Conservation (phyloP, 2,113 vertebrate genomes). For the Orientallactaga bullata region DNA sequence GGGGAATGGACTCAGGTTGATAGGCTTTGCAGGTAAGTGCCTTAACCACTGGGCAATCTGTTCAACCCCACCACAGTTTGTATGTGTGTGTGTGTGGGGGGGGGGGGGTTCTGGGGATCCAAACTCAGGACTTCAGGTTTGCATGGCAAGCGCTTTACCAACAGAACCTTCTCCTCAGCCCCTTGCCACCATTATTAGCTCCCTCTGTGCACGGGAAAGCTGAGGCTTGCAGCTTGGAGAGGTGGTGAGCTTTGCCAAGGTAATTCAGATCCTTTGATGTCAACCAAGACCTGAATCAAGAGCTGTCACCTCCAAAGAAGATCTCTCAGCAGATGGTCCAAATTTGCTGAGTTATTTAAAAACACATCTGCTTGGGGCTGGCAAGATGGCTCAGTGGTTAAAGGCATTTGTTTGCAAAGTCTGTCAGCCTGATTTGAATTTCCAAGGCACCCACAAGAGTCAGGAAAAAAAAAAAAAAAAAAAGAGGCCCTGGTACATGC, state of each 20-base stretch:
- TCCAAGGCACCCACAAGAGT: too few relatives aligned
- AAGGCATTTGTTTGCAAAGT: too few relatives aligned
- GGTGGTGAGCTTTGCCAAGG: not conserved
- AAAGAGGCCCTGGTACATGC: too few relatives aligned
- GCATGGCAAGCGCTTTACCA: not conserved
- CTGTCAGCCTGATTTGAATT: too few relatives aligned
- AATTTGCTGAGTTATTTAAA: not conserved
- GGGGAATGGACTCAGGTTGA: too few relatives aligned
- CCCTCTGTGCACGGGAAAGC: not conserved
- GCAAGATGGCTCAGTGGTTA: too few relatives aligned
- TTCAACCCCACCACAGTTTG: too few relatives aligned
- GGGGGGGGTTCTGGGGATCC: not conserved
- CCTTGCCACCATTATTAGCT: not conserved
- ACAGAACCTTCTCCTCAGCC: not conserved
- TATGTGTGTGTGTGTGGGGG: too few relatives aligned
- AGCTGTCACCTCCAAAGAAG: not conserved
- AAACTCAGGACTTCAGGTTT: not conserved
- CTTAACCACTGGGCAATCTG: too few relatives aligned
- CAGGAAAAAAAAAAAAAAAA: too few relatives aligned
- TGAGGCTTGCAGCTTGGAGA: not conserved
- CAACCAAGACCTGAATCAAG: slow-evolving; percentile 43
- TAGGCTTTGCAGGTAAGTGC: too few relatives aligned
- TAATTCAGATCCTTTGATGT: not conserved
- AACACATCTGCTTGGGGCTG: too few relatives aligned
- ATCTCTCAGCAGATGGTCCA: not conserved